Evolutionary conservation across 2,113 vertebrate genomes (phyloP).

Genomic region (Rhodinocichla rosea): DNA sequence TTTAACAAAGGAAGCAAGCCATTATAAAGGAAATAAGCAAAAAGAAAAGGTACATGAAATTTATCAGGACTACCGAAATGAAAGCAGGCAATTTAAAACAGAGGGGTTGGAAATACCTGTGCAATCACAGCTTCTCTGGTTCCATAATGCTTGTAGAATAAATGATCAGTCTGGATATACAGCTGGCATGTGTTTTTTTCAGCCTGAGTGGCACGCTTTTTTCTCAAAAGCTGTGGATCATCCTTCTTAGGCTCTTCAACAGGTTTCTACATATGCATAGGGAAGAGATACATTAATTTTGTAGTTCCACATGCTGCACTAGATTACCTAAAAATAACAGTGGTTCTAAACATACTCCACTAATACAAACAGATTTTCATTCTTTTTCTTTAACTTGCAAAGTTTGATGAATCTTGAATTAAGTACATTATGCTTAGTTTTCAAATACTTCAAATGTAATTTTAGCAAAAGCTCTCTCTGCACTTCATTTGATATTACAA

Average conservation of each 20-base stretch:
- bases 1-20: neutral
- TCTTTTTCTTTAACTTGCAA: neutral
- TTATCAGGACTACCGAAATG: neutral
- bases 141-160: conserved; percentile 86
- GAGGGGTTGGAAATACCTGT: conserved; percentile 76
- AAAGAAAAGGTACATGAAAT: neutral
- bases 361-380: neutral
- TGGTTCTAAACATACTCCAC: neutral
- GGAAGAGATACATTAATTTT: neutral
- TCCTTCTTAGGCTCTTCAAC: conserved; percentile 54
- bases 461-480: neutral
- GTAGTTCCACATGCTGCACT: neutral
- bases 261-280: conserved; percentile 34
- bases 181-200: conserved; percentile 95
- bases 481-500: neutral
- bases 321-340: neutral
- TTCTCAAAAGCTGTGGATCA: conserved; percentile 84
- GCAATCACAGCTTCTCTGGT: conserved; percentile 92
- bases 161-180: conserved; percentile 96
- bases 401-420: neutral
- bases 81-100: neutral
- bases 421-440: neutral
- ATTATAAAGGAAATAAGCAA: neutral
- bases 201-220: conserved; percentile 83
- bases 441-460: neutral